Percentiles rank a stretch among this genome's conserved stretches.
phyloP scores from a whole-genome alignment of 1,140 invertebrate species.

The Rhizoglyphus robini region DNA sequence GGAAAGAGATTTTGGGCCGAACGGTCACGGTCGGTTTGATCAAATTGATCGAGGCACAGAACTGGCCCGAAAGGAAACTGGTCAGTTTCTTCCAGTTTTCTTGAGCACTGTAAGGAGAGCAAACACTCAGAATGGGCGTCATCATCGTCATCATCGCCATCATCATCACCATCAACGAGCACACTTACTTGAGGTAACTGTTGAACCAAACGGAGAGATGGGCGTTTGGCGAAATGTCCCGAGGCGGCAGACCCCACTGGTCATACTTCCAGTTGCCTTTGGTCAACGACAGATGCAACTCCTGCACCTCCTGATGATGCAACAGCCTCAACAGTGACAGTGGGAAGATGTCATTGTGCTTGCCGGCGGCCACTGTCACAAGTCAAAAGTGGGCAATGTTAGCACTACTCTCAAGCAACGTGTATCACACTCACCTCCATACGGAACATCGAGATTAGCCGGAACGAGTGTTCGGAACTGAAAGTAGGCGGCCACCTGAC shows the following conservation, averaged over 20 bases:
- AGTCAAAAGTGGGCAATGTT: no score
- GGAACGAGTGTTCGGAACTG: constrained; percentile 11
- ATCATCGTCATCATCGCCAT: background rate
- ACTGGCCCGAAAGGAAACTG: constrained; percentile 74
- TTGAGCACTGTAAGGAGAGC: constrained; percentile 43
- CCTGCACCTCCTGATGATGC: constrained; percentile 62
- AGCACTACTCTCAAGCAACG: no score
- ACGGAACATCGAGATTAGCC: background rate
- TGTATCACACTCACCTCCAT: background rate
- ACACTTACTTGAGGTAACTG: constrained; percentile 18
- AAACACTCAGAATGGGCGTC: constrained; percentile 15
- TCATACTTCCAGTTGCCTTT: constrained; percentile 83
- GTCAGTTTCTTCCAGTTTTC: constrained; percentile 71
- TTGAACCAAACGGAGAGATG: constrained; percentile 86
- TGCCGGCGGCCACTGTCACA: constrained; percentile 24
- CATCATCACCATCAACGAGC: background rate
- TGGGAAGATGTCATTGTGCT: constrained; percentile 75
- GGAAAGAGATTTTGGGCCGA: constrained; percentile 63
- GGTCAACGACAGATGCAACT: constrained; percentile 78
- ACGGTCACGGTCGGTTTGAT: constrained; percentile 76
- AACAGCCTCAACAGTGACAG: constrained; percentile 79
- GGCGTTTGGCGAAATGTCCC: constrained; percentile 76
- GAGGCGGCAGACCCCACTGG: constrained; percentile 76
- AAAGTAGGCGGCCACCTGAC: constrained; percentile 9
- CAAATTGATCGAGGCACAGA: constrained; percentile 93